Evolutionary conservation across 1,140 invertebrate species (phyloP).

Genomic region (Maniola jurtina): DNA sequence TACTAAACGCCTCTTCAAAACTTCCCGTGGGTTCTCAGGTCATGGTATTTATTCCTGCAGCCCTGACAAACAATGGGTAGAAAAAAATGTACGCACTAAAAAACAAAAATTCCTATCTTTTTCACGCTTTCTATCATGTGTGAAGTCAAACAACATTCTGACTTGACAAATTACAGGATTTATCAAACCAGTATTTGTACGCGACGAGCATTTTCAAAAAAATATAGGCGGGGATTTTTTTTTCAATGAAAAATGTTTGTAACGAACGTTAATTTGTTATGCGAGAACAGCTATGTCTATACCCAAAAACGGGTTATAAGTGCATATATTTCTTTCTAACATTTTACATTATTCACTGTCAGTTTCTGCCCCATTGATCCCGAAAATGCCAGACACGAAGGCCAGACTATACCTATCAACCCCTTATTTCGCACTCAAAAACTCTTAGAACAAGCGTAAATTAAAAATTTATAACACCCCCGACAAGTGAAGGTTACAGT

Average conservation of each 20-base stretch:
- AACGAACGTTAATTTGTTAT: background rate
- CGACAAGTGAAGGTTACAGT: too few species aligned
- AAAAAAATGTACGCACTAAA: background rate
- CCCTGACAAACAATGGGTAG: background rate
- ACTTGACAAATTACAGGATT: conserved; percentile 7
- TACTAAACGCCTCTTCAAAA: too few species aligned
- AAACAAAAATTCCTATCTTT: background rate
- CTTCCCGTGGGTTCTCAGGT: background rate
- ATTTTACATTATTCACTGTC: too few species aligned
- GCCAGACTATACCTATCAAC: too few species aligned
- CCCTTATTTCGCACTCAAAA: too few species aligned
- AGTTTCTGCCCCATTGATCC: too few species aligned
- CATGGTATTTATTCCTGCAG: background rate
- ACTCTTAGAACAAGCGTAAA: too few species aligned
- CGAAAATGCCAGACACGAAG: too few species aligned
- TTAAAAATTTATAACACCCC: too few species aligned
- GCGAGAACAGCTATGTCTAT: background rate
- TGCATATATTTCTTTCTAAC: background rate
- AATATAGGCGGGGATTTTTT: background rate
- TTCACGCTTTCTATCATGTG: background rate
- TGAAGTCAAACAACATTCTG: background rate
- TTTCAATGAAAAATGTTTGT: background rate
- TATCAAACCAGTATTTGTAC: conserved; percentile 1
- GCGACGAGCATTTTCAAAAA: background rate
- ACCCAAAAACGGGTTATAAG: background rate